Percentiles rank a stretch among this genome's conserved stretches.
phyloP scores from a whole-genome alignment of 2,888 invertebrate species.

The Anarsia innoxiella region DNA sequence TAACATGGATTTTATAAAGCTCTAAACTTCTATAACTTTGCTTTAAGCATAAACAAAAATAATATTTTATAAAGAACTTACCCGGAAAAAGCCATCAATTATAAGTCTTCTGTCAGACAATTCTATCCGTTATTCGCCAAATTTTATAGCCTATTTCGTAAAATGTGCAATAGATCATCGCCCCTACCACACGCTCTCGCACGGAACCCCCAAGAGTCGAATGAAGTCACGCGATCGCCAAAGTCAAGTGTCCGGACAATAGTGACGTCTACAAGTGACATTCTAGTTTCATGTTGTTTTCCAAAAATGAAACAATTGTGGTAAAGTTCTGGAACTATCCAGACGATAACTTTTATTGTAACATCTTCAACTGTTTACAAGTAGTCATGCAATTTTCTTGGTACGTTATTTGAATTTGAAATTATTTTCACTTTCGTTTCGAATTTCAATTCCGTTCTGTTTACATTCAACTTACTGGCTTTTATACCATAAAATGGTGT shows the following conservation, averaged over 20 bases:
- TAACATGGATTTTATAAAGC: too few relatives aligned
- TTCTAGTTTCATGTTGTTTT: conserved; percentile 4
- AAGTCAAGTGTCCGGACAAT: conserved; percentile 13
- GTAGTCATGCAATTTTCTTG: too few relatives aligned
- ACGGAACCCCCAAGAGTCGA: conserved; percentile 12
- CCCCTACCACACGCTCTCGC: conserved; percentile 39
- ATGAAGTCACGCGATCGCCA: conserved; percentile 36
- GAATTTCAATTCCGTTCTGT: too few relatives aligned
- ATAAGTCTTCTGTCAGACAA: conserved; percentile 5
- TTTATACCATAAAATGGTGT: too few relatives aligned
- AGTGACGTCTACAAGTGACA: conserved; percentile 24
- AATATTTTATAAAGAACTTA: too few relatives aligned
- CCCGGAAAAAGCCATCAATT: neutral
- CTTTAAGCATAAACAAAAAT: too few relatives aligned
- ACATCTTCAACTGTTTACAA: too few relatives aligned
- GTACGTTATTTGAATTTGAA: too few relatives aligned
- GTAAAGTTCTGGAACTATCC: conserved; percentile 7
- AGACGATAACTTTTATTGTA: neutral
- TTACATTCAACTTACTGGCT: too few relatives aligned
- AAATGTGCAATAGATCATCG: conserved; percentile 59
- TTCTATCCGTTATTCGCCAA: conserved; percentile 33
- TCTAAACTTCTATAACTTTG: too few relatives aligned
- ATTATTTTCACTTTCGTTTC: too few relatives aligned
- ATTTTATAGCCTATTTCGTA: conserved; percentile 66
- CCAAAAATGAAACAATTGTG: conserved; percentile 1